Conservation (phyloP, 2,797 vertebrate species). For the Limnodromus scolopaceus region DNA sequence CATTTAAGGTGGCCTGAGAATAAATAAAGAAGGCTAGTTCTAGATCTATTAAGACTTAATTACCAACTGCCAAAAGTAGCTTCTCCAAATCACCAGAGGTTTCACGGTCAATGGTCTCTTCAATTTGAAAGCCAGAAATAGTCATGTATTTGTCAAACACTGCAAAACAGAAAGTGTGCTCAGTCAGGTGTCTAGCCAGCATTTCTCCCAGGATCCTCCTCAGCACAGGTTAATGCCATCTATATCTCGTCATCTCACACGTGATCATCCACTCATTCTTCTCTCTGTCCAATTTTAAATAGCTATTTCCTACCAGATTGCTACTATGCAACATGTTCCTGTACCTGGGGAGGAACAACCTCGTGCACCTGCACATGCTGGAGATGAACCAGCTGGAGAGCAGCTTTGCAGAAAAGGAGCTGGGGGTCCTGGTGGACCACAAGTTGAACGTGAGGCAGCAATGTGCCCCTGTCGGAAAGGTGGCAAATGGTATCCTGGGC, state of each 20-base stretch:
- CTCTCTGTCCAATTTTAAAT: not conserved
- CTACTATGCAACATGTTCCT: not conserved
- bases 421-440: not conserved
- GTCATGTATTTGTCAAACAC: slow-evolving; percentile 95
- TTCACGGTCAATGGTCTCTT: slow-evolving; percentile 91
- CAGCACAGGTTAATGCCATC: not conserved
- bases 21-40: not conserved
- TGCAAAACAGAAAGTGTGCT: slow-evolving; percentile 58
- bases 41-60: slow-evolving; percentile 11
- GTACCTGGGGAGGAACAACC: not conserved
- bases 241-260: not conserved
- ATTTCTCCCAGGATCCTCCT: not conserved
- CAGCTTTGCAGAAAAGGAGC: not conserved
- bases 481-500: not conserved
- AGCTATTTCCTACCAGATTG: not conserved
- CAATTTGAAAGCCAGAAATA: slow-evolving; percentile 88
- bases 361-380: not conserved
- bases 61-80: slow-evolving; percentile 90
- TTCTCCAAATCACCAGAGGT: slow-evolving; percentile 90
- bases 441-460: not conserved
- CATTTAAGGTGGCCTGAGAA: not conserved
- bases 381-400: not conserved
- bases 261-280: not conserved
- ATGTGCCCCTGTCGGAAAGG: not conserved
- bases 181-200: not conserved